phyloP scores from a whole-genome alignment of 2,888 invertebrate genomes.

The Stegophylla sp. region DNA sequence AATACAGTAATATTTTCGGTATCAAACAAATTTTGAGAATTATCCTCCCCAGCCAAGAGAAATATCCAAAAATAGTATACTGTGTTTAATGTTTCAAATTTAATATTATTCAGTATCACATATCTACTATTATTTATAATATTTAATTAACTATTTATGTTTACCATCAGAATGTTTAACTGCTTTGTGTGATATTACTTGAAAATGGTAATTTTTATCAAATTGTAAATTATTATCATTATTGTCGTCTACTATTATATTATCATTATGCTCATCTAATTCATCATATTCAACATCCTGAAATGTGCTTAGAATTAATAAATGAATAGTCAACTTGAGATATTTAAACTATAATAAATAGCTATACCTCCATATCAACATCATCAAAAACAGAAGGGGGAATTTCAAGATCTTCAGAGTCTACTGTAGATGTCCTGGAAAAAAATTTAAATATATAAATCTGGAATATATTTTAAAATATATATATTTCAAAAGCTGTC shows the following conservation, averaged over 20 bases:
- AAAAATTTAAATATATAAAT: slow-evolving; percentile 4
- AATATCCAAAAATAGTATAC: no score
- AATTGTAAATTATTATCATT: slow-evolving; percentile 43
- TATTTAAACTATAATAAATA: not conserved
- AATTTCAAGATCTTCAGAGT: slow-evolving; percentile 46
- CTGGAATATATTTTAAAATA: not conserved
- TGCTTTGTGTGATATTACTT: slow-evolving; percentile 30
- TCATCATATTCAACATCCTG: slow-evolving; percentile 34
- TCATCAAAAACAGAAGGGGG: slow-evolving; percentile 40
- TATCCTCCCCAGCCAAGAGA: no score
- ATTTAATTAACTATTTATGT: not conserved
- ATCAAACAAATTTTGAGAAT: no score
- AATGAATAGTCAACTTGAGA: not conserved
- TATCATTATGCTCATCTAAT: slow-evolving; percentile 37
- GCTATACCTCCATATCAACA: slow-evolving; percentile 37
- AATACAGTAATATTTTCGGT: no score
- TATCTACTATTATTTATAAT: no score
- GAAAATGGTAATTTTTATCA: slow-evolving; percentile 50
- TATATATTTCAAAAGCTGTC: slow-evolving; percentile 26
- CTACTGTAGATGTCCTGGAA: slow-evolving; percentile 41
- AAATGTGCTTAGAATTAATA: not conserved
- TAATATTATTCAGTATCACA: no score
- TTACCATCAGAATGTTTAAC: slow-evolving; percentile 25
- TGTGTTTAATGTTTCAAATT: no score
- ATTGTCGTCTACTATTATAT: slow-evolving; percentile 40